phyloP scores from a whole-genome alignment of 2,888 invertebrate genomes.

The Tetranychus piercei region DNA sequence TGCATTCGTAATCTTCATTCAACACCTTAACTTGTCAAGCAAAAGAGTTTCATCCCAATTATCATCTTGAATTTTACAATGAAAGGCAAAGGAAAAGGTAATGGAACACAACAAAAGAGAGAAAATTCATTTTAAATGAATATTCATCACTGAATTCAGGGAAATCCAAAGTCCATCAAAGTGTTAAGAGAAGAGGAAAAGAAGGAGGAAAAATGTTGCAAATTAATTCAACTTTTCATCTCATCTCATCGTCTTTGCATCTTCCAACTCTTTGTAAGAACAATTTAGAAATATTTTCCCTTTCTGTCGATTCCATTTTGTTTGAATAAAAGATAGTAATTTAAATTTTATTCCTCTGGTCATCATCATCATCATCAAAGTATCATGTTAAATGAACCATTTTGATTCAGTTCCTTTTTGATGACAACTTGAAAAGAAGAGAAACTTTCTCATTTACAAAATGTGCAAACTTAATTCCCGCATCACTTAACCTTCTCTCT shows the following conservation, averaged over 20 bases:
- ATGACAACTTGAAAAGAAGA: neutral
- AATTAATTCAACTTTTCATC: neutral
- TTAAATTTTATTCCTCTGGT: neutral
- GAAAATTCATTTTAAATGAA: too few relatives aligned
- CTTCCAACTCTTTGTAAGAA: neutral
- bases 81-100: too few relatives aligned
- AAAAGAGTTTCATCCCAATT: too few relatives aligned
- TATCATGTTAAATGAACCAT: neutral
- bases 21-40: too few relatives aligned
- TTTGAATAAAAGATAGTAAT: neutral
- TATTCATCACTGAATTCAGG: too few relatives aligned
- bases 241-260: neutral
- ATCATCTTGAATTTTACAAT: too few relatives aligned
- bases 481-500: neutral
- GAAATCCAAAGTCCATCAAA: too few relatives aligned
- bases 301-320: neutral
- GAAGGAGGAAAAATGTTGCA: too few relatives aligned
- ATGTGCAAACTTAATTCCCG: neutral
- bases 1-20: neutral
- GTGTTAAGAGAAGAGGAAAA: too few relatives aligned
- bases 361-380: neutral
- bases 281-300: neutral
- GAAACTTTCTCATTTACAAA: neutral
- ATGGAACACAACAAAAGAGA: too few relatives aligned
- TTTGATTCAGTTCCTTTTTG: neutral